Evolutionary conservation across 2,888 invertebrate genomes (phyloP), one percentile per base, ranked within the genome.

Genomic region (Podabrus alpinus): DNA sequence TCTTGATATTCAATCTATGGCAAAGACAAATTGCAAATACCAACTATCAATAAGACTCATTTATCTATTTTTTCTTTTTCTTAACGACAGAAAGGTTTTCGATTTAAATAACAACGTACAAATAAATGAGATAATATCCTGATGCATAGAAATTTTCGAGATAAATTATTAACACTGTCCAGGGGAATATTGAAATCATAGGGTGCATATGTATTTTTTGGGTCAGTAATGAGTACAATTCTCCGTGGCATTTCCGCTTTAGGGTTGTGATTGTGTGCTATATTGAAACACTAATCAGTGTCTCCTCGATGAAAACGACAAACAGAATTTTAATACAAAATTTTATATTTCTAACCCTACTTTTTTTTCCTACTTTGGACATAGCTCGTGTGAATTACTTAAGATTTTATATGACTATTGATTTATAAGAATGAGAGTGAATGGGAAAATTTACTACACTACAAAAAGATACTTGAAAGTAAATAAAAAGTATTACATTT

Each of bases 181-280:
- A 80, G 82, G 82, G 83, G 84, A 85, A 86, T 85, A 85, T 84
- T 84, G 84, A 83, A 85, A 86, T 86, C 82, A 85, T 84, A 84
- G 86, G 86, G 86, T 86, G 86, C 86, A 86, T 86, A 86, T 86
- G 85, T 85, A 86, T 86, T 85, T 85, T 45, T 85, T 85, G 83
- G 80, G 77, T 75, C 78, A 72, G 82, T 85, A 85, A 86, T 86
- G 85, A 86, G 86, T 77, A 83, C 84, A 83, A 86, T 86, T 86
- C 84, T 85, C 84, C 82, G 81, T 83, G 83, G 81, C 79, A 82
- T 83, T 84, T 84, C 85, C 84, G 84, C 81, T 80, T 77, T 79
- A 81, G 85, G 85, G 84, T 80, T 82, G 79, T 80, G 80, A 81
- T 84, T 84, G 81, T 83, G 81, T 84, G 85, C 86, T 85, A 86